phyloP scores from a whole-genome alignment of 1,140 invertebrate genomes.

The Achroia grisella region DNA sequence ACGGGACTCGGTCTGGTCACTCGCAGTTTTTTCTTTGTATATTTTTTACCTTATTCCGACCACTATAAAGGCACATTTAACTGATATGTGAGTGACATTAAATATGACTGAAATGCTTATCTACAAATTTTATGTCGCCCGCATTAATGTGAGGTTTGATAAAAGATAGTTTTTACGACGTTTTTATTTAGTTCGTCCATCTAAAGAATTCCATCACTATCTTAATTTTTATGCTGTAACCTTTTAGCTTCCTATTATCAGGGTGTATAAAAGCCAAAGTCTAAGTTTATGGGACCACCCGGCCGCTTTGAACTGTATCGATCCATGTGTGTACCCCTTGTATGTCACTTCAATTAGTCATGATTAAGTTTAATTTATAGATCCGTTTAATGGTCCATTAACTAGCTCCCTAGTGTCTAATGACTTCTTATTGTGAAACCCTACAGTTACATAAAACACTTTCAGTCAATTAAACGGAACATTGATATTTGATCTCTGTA shows the following conservation, averaged over 20 bases:
- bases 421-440: conserved; percentile 56
- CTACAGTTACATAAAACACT: conserved; percentile 56
- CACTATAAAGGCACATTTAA: too few relatives aligned
- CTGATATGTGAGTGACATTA: neutral
- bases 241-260: conserved; percentile 43
- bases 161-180: conserved; percentile 27
- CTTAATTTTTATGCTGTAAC: conserved; percentile 48
- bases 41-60: too few relatives aligned
- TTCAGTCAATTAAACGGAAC: conserved; percentile 46
- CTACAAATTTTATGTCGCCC: conserved; percentile 21
- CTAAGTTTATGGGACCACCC: conserved; percentile 51
- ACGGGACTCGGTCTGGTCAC: too few relatives aligned
- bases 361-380: conserved; percentile 68
- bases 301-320: conserved; percentile 30
- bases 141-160: conserved; percentile 27
- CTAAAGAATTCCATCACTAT: conserved; percentile 32
- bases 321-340: conserved; percentile 30
- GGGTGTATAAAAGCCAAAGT: conserved; percentile 31
- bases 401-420: conserved; percentile 51
- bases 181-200: conserved; percentile 28
- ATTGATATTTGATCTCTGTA: conserved; percentile 43
- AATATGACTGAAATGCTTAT: conserved; percentile 14
- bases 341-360: conserved; percentile 63
- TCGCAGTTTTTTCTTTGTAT: too few relatives aligned
- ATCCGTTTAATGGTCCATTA: conserved; percentile 66